These are phyloP conservation scores for Drosophila testacea DNA, from an alignment of 2,888 invertebrate genomes.

Conservation along the genomic window DNA sequence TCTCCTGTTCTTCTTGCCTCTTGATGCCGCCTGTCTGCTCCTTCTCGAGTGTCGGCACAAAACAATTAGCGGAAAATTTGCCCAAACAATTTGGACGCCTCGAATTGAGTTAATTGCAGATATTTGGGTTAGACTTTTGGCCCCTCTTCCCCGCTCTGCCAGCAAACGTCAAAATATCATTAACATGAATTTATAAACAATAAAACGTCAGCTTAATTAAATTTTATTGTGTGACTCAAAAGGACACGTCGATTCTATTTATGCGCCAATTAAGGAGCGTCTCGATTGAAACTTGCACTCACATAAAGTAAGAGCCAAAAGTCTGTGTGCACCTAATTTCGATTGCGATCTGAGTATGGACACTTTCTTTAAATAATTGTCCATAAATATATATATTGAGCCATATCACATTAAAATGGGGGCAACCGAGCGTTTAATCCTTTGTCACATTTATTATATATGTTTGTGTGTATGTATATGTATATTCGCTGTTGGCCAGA, in stretches of 20 bases:
- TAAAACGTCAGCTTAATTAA: constrained; percentile 76
- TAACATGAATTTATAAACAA: constrained; percentile 81
- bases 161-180: constrained; percentile 68
- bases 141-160: neutral
- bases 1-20: neutral
- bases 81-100: constrained; percentile 57
- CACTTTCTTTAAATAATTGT: constrained; percentile 63
- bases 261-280: constrained; percentile 21
- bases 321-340: neutral
- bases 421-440: constrained; percentile 74
- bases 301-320: constrained; percentile 12
- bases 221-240: constrained; percentile 59
- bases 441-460: constrained; percentile 56
- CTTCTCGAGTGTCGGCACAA: constrained; percentile 40
- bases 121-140: constrained; percentile 48
- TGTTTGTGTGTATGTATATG: neutral
- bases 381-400: constrained; percentile 63
- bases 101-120: constrained; percentile 74
- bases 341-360: neutral
- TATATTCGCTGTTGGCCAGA: constrained; percentile 4
- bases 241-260: constrained; percentile 21
- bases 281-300: neutral
- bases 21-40: neutral
- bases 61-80: constrained; percentile 76
- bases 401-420: constrained; percentile 54